A percentile compares a stretch with the other conserved stretches of the same genome.
phyloP scores from a whole-genome alignment of 2,797 vertebrate genomes.

The Vultur gryphus region DNA sequence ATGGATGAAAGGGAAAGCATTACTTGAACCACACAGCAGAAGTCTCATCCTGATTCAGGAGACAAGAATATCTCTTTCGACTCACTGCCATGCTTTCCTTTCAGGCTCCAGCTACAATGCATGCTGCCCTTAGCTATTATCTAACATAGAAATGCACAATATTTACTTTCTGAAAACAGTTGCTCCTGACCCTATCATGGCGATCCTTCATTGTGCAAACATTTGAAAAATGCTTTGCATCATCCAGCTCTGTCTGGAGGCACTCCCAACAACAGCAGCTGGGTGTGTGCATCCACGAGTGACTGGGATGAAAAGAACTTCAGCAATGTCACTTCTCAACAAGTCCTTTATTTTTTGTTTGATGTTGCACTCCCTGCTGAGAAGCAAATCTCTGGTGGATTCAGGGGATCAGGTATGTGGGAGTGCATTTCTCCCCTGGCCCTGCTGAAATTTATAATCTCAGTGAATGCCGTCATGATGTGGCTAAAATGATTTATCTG shows the following conservation, averaged over 20 bases:
- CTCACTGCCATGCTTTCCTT: not conserved
- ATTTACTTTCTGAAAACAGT: slow-evolving; percentile 12
- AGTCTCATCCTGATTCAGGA: not conserved
- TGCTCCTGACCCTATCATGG: not conserved
- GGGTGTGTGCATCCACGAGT: not conserved
- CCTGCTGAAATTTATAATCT: not conserved
- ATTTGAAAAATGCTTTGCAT: slow-evolving; percentile 20
- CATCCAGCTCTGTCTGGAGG: not conserved
- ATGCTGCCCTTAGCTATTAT: not conserved
- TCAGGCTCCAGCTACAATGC: not conserved
- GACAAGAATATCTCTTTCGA: not conserved
- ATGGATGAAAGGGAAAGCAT: not conserved
- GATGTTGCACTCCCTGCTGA: not conserved
- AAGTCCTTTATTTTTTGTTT: not conserved
- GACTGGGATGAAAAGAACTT: not conserved
- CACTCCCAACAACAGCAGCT: not conserved
- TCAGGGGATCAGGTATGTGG: not conserved
- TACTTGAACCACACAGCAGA: not conserved
- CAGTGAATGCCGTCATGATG: not conserved
- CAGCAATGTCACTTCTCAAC: not conserved
- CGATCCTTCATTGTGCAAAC: slow-evolving; percentile 10
- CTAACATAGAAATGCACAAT: not conserved
- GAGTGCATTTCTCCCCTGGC: not conserved
- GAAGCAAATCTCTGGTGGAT: not conserved
- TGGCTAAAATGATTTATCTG: not conserved